A percentile compares a stretch with the other conserved stretches of the same genome.
Conservation (phyloP, 2,113 vertebrate species). For the Prietella phreatophila region DNA sequence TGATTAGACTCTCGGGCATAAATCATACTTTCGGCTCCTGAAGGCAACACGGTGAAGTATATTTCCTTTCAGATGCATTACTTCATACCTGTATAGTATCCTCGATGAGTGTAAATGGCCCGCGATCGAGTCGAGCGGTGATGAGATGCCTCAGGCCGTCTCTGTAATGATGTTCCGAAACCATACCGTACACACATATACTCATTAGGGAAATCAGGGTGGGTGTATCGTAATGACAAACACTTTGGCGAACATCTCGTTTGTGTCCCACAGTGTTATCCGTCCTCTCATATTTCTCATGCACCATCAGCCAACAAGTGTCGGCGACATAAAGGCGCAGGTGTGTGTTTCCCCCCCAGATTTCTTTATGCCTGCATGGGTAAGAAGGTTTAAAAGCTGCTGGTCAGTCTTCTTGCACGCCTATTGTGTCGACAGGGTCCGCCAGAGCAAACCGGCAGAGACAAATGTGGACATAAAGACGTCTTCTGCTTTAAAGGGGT, state of each 20-base stretch:
- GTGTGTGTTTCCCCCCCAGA: conserved; percentile 57
- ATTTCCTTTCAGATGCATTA: conserved; percentile 33
- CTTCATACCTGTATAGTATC: conserved; percentile 27
- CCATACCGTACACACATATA: conserved; percentile 30
- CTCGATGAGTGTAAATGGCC: conserved; percentile 34
- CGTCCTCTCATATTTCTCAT: conserved; percentile 58
- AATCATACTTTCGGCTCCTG: conserved; percentile 30
- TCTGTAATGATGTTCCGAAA: conserved; percentile 35
- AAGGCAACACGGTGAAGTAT: conserved; percentile 30
- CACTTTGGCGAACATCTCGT: conserved; percentile 30
- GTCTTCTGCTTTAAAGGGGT: conserved; percentile 59
- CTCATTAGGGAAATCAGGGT: conserved; percentile 49
- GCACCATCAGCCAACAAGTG: conserved; percentile 3
- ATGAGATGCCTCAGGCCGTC: conserved; percentile 37
- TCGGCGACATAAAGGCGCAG: conserved; percentile 58
- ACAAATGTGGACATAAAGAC: conserved; percentile 68
- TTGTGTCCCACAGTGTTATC: conserved; percentile 51
- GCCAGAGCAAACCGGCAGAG: conserved; percentile 63
- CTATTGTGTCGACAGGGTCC: conserved; percentile 59
- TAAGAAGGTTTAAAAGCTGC: conserved; percentile 58
- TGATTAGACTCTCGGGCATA: conserved; percentile 33
- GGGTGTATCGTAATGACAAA: conserved; percentile 34
- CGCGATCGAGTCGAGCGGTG: conserved; percentile 16
- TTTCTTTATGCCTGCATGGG: conserved; percentile 59
- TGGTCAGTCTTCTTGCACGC: conserved; percentile 65